Evolutionary conservation across 1,140 invertebrate species (phyloP).

Genomic region (Rhagoletis pomonella): DNA sequence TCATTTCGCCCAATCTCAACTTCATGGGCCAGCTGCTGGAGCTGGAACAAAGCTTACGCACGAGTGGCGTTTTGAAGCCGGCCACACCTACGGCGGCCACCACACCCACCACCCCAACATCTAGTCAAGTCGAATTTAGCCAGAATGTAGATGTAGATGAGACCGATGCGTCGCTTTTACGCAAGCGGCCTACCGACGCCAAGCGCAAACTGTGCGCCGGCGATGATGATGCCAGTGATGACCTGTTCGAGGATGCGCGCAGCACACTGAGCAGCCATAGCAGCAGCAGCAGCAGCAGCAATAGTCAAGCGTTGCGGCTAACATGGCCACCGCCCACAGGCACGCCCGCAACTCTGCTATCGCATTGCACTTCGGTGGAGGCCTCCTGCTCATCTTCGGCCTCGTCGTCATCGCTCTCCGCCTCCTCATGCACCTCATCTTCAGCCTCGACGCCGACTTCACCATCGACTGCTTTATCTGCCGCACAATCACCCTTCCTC

Average conservation of each 20-base stretch:
- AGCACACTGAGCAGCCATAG: slow-evolving; percentile 57
- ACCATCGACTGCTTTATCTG: slow-evolving; percentile 57
- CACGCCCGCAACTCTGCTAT: slow-evolving; percentile 65
- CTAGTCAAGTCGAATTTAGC: slow-evolving; percentile 41
- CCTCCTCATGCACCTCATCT: slow-evolving; percentile 38
- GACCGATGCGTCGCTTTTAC: background rate
- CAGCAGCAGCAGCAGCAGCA: slow-evolving; percentile 65
- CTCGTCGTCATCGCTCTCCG: slow-evolving; percentile 57
- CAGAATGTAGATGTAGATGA: slow-evolving; percentile 54
- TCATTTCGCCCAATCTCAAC: slow-evolving; percentile 97
- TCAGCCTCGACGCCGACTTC: slow-evolving; percentile 46
- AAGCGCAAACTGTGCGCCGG: background rate
- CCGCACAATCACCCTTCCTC: slow-evolving; percentile 55
- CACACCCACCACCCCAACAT: slow-evolving; percentile 46
- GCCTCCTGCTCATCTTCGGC: slow-evolving; percentile 57
- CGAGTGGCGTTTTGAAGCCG: slow-evolving; percentile 72
- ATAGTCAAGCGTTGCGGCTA: slow-evolving; percentile 62
- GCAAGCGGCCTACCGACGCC: slow-evolving; percentile 10
- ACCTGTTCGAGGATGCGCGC: slow-evolving; percentile 61
- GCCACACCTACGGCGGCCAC: slow-evolving; percentile 57
- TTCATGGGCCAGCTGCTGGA: slow-evolving; percentile 97
- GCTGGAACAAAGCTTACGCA: slow-evolving; percentile 84
- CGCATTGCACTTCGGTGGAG: slow-evolving; percentile 62
- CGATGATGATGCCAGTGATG: slow-evolving; percentile 10
- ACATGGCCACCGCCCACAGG: slow-evolving; percentile 66